Evolutionary conservation across 1,140 invertebrate genomes (phyloP), one percentile per base, ranked within the genome.

Genomic region (Diabrotica undecimpunctata): DNA sequence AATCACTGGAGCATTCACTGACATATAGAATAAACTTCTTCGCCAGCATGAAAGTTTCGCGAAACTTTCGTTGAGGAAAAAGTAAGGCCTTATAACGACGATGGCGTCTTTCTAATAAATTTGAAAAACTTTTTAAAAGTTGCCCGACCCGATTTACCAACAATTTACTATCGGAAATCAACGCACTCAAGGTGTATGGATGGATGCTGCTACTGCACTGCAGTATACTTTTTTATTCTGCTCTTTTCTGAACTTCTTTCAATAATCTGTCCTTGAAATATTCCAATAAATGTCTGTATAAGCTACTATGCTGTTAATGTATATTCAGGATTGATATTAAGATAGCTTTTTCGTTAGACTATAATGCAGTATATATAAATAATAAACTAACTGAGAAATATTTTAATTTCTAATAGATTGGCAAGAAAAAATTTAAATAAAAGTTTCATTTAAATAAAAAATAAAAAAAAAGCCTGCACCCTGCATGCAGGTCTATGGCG

Each of bases 21-120:
- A 55, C 54, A 25, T 25, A 35, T 55, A 55, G 25, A 55, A 55
- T 55, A 55, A 55, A 55, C 13, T 55, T 55, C 25, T 55, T 55
- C 54, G 14, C 14, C 8, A 55, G 13, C 54, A 35, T 55, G 36
- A 55, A 55, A 55, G 13, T 55, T 55, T 55, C 25, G 14, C 8
- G 9, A 25, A 55, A 55, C 54, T 55, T 35, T 35, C 14, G 54
- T 55, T 55, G 2, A 7, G 36, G 54, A 55, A 25, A 36, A 55
- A 55, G 54, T 55, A 25, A 8, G n/a, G 54, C 54, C 36, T 35
- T 25, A 25, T 25, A 25, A 25, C 25, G 25, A 36, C 25, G 25
- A 25, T 25, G 25, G 25, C 54, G 54, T 25, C 36, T 55, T 11
- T 10, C 54, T 55, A 36, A 55, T 55, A 55, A 55, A 55, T 55